Evolutionary conservation across 2,797 vertebrate species (phyloP).

Genomic region (Notolepis coatsorum): DNA sequence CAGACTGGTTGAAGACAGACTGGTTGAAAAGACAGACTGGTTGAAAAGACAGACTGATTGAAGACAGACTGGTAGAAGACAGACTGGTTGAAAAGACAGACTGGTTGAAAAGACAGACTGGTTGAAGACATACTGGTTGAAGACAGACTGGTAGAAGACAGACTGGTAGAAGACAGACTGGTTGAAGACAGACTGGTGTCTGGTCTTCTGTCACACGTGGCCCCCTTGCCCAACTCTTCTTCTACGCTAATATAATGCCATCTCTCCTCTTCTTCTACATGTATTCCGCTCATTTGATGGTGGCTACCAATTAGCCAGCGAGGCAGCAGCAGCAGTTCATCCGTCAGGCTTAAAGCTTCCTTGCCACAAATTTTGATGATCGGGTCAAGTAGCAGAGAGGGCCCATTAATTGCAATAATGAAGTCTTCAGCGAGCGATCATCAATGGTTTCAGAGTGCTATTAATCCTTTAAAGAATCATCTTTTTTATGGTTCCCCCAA

Average conservation of each 20-base stretch:
- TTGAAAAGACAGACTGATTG: too few relatives aligned
- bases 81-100: too few relatives aligned
- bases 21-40: too few relatives aligned
- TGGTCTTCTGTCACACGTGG: too few relatives aligned
- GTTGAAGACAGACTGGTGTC: too few relatives aligned
- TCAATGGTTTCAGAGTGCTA: slow-evolving; percentile 66
- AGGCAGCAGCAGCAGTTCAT: slow-evolving; percentile 66
- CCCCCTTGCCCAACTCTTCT: slow-evolving; percentile 61
- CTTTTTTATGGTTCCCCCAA: slow-evolving; percentile 64
- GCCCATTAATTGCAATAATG: slow-evolving; percentile 83
- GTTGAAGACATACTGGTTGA: too few relatives aligned
- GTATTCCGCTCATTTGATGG: slow-evolving; percentile 71
- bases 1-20: too few relatives aligned
- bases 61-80: too few relatives aligned
- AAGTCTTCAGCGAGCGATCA: slow-evolving; percentile 80
- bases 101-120: too few relatives aligned
- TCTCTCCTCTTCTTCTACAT: slow-evolving; percentile 59
- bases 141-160: too few relatives aligned
- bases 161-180: too few relatives aligned
- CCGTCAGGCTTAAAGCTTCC: slow-evolving; percentile 79
- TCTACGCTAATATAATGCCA: slow-evolving; percentile 54
- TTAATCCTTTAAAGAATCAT: slow-evolving; percentile 76
- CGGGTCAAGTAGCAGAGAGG: slow-evolving; percentile 77
- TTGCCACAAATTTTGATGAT: slow-evolving; percentile 73
- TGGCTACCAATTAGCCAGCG: slow-evolving; percentile 69